These are phyloP conservation scores for Pangasius macronema DNA, from an alignment of 2,797 vertebrate genomes.

Conservation along the genomic window DNA sequence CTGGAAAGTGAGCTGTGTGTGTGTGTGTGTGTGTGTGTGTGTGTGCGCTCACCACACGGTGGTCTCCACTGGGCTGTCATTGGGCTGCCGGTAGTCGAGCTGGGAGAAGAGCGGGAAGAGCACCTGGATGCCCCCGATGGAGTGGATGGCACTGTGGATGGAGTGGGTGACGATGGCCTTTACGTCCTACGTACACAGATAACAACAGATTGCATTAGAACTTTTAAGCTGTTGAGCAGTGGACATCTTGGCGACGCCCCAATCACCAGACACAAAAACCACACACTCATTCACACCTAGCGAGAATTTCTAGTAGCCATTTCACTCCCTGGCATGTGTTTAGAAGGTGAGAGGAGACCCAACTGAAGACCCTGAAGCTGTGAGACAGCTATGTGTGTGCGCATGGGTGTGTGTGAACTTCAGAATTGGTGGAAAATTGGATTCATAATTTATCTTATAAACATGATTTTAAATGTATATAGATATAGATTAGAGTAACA, in stretches of 20 bases:
- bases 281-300: not conserved
- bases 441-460: not conserved
- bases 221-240: not conserved
- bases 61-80: slow-evolving; percentile 82
- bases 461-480: no score
- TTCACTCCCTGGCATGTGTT: no score
- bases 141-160: slow-evolving; percentile 95
- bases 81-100: slow-evolving; percentile 86
- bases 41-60: slow-evolving; percentile 83
- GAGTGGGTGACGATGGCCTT: slow-evolving; percentile 95
- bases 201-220: not conserved
- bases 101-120: slow-evolving; percentile 96
- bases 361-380: not conserved
- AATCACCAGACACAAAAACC: not conserved
- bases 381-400: not conserved
- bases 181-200: slow-evolving; percentile 80
- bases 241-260: not conserved
- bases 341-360: not conserved
- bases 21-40: not conserved
- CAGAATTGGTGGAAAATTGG: not conserved
- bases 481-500: not conserved
- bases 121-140: slow-evolving; percentile 94
- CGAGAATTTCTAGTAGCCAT: not conserved
- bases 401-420: not conserved
- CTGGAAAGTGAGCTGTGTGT: not conserved